Conservation (phyloP, 2,113 vertebrate species). For the Labrus mixtus region DNA sequence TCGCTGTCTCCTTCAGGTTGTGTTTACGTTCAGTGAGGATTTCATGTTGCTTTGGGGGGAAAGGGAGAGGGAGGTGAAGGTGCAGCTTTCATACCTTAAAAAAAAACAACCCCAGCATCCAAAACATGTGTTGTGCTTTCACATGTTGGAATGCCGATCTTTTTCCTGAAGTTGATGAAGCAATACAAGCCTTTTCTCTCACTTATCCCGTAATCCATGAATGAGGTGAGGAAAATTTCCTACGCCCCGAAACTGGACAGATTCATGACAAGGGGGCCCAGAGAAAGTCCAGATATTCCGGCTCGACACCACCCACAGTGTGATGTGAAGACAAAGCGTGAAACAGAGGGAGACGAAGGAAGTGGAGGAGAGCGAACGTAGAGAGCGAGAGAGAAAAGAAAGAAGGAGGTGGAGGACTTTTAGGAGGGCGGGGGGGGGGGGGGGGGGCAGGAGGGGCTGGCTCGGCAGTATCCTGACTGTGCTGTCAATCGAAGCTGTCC, state of each 20-base stretch:
- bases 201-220: constrained; percentile 11
- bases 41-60: too few species aligned
- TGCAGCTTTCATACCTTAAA: not conserved
- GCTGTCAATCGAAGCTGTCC: constrained; percentile 78
- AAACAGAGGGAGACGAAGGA: constrained; percentile 76
- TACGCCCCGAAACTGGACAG: constrained; percentile 43
- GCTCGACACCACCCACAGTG: constrained; percentile 73
- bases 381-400: constrained; percentile 60
- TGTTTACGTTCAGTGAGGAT: constrained; percentile 32
- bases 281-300: constrained; percentile 68
- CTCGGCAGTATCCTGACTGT: constrained; percentile 38
- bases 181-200: not conserved
- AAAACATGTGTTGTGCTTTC: not conserved
- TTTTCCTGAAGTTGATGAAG: constrained; percentile 20
- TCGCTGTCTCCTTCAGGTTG: constrained; percentile 25
- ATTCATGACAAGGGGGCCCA: constrained; percentile 66
- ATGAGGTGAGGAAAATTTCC: constrained; percentile 50
- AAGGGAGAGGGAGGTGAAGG: not conserved
- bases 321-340: constrained; percentile 75
- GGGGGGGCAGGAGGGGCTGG: constrained; percentile 13
- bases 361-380: constrained; percentile 59
- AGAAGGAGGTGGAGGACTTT: constrained; percentile 53
- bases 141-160: not conserved
- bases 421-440: constrained; percentile 49
- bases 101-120: not conserved